Conservation (phyloP, 2,888 invertebrate genomes). For the Stenoptilia bipunctidactyla region DNA sequence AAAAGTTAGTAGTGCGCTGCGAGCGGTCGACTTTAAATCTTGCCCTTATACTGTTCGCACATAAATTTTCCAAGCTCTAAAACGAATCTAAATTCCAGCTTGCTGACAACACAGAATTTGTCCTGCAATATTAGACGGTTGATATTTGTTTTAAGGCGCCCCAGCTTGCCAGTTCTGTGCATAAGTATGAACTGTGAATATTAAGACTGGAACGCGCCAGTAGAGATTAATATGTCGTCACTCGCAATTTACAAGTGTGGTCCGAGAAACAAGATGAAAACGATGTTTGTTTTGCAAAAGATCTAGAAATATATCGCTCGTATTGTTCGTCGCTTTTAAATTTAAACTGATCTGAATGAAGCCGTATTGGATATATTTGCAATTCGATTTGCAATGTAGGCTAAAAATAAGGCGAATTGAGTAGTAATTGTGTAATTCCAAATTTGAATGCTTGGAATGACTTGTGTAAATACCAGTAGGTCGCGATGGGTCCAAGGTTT, state of each 20-base stretch:
- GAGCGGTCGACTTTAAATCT: not conserved
- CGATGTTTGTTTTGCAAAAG: no score
- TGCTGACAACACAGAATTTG: not conserved
- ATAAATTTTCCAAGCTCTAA: not conserved
- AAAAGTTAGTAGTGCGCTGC: not conserved
- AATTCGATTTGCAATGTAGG: no score
- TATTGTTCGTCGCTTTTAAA: no score
- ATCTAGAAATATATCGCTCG: no score
- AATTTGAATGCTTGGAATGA: no score
- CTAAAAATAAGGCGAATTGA: no score
- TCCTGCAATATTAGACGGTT: constrained; percentile 2
- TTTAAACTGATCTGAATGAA: no score
- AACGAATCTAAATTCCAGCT: constrained; percentile 1
- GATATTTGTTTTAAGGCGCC: constrained; percentile 23
- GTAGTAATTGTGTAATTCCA: no score
- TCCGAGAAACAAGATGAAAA: not conserved
- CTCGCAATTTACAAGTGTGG: constrained; percentile 27
- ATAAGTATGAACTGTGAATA: constrained; percentile 29
- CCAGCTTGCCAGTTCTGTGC: constrained; percentile 11
- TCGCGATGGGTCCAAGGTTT: no score
- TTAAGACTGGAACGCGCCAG: constrained; percentile 29
- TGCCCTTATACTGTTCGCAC: not conserved
- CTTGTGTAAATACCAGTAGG: no score
- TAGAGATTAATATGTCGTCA: constrained; percentile 50
- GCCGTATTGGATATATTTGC: no score